A percentile compares a stretch with the other conserved stretches of the same genome.
These are phyloP conservation scores for Lordiphosa collinella DNA, from an alignment of 1,140 invertebrate genomes.

Conservation along the genomic window DNA sequence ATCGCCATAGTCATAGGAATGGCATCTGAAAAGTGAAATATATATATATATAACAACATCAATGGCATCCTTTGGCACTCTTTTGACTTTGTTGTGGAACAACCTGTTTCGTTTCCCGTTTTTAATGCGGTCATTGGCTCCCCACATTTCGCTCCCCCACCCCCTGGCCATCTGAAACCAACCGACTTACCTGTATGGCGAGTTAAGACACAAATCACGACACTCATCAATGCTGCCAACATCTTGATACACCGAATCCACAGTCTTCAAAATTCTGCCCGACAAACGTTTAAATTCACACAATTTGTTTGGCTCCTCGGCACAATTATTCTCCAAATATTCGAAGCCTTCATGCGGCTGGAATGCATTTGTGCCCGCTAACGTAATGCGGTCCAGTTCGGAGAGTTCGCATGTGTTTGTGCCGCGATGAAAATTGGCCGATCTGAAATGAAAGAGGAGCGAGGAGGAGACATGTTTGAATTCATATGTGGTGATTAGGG, in stretches of 20 bases:
- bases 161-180: not conserved
- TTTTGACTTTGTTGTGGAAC: conserved; percentile 3
- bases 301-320: conserved; percentile 92
- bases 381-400: conserved; percentile 93
- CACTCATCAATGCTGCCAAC: conserved; percentile 92
- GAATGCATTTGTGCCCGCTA: conserved; percentile 88
- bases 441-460: conserved; percentile 83
- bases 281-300: conserved; percentile 95
- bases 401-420: conserved; percentile 91
- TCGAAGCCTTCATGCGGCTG: conserved; percentile 87
- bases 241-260: conserved; percentile 95
- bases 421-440: conserved; percentile 91
- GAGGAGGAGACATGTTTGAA: not conserved
- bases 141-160: conserved; percentile 3
- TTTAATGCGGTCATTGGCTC: conserved; percentile 9
- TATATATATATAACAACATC: not conserved
- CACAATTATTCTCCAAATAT: conserved; percentile 94
- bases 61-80: conserved; percentile 8
- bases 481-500: conserved; percentile 3
- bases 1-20: conserved; percentile 95
- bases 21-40: conserved; percentile 83
- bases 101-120: conserved; percentile 8
- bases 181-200: conserved; percentile 84
- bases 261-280: conserved; percentile 94
- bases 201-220: conserved; percentile 92